Base-by-base conservation (phyloP, 2,797 vertebrate species). In the Neopelma chrysocephalum region DNA sequence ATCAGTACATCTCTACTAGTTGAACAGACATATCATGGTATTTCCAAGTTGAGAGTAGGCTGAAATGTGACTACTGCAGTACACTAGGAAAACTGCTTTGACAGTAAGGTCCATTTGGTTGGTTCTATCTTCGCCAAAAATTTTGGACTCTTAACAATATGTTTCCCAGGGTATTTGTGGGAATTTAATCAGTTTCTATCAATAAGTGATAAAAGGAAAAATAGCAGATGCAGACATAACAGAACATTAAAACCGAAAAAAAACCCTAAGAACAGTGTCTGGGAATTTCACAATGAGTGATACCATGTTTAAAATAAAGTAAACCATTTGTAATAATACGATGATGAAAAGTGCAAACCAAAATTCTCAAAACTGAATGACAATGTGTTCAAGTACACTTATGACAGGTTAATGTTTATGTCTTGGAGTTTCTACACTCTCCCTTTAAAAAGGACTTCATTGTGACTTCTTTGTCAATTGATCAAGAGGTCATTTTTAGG, bases 191-290 rank as follows among this genome's bases (percentile, higher is more conserved):
- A 6, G 18, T 42, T 86, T 57, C 45, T 85, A 60, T 51, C 13
- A 5, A 32, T 5, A 71, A 15, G 4, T n/a, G 7, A 34, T 45
- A 81, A 86, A 86, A 86, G 21, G 7, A 36, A 42, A 76, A 81
- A 56, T 38, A 72, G 9, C 10, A 68, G 29, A 66, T n/a, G 12
- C 3, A 60, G 12, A 40, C 11, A 7, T 22, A 64, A 60, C 1
- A 83, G 12, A 71, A 50, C 3, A 64, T 27, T 53, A 27, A 4
- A n/a, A 20, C 36, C 38, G 45, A 1, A 8, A 62, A 38, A 61
- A 82, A 14, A 1, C 1, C 1, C 1, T 31, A 60, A 61, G 6
- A 58, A 36, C 1, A 10, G 2, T 32, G 5, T 42, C 29, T 43
- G 17, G 25, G 10, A 61, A 61, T 66, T 82, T 73, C 38, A 20